phyloP scores from a whole-genome alignment of 2,797 vertebrate genomes.

The Coendou prehensilis region DNA sequence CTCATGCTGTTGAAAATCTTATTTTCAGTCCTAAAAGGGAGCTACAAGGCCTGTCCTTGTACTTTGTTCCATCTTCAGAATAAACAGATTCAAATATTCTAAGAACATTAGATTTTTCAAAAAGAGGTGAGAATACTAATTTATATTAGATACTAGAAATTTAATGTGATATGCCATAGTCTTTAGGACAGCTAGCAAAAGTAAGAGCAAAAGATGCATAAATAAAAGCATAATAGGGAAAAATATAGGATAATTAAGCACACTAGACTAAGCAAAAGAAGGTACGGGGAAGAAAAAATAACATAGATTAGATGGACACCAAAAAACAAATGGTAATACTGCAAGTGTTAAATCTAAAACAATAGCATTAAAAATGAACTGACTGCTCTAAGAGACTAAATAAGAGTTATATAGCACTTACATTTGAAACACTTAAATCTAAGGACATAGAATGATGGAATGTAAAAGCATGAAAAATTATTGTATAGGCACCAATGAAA shows the following conservation, averaged over 20 bases:
- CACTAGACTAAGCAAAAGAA: neutral
- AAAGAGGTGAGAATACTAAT: neutral
- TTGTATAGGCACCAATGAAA: neutral
- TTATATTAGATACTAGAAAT: neutral
- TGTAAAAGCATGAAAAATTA: neutral
- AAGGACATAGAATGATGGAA: neutral
- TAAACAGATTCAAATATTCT: neutral
- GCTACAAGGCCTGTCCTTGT: neutral
- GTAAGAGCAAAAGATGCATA: neutral
- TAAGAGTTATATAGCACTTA: neutral
- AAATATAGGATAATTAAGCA: neutral
- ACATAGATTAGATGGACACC: neutral
- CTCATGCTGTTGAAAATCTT: neutral
- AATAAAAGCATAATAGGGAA: neutral
- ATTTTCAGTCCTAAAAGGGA: neutral
- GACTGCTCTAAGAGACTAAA: neutral
- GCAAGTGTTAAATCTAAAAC: neutral
- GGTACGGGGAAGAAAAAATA: neutral
- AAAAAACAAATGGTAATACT: neutral
- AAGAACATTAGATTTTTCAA: neutral
- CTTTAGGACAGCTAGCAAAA: neutral
- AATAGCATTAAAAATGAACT: conserved; percentile 2
- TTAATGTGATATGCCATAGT: neutral
- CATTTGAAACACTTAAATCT: neutral
- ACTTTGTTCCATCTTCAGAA: neutral